Conservation (phyloP, 92 coral and sea anemone genomes). For the Epizoanthus scotinus region DNA sequence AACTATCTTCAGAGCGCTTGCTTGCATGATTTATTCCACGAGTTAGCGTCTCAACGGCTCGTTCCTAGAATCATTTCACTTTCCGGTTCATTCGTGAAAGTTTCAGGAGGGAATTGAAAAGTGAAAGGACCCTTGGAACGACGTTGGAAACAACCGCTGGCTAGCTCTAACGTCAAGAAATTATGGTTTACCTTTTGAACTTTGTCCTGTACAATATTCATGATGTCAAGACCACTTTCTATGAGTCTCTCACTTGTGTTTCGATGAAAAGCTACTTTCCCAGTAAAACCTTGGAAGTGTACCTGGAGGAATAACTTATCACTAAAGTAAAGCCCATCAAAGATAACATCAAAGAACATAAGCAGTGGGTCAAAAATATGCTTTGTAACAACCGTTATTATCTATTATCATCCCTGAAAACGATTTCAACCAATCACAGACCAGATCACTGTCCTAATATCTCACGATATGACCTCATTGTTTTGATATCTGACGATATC, state of each 20-base stretch:
- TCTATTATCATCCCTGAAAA: no score
- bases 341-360: no score
- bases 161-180: not conserved
- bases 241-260: constrained; percentile 56
- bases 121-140: not conserved
- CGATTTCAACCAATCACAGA: no score
- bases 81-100: no score
- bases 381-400: no score
- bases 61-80: constrained; percentile 49
- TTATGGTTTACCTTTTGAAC: constrained; percentile 53
- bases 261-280: constrained; percentile 54
- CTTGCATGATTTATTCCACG: no score
- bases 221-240: constrained; percentile 63
- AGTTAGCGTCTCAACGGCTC: constrained; percentile 27
- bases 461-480: no score
- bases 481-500: no score
- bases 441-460: no score
- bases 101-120: constrained; percentile 25
- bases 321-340: no score
- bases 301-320: not conserved
- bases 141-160: not conserved
- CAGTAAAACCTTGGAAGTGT: constrained; percentile 57
- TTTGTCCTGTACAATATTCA: constrained; percentile 48
- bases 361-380: no score
- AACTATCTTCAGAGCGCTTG: no score